These are phyloP conservation scores for Penaeus chinensis DNA, from an alignment of 1,140 invertebrate genomes.

Conservation along the genomic window DNA sequence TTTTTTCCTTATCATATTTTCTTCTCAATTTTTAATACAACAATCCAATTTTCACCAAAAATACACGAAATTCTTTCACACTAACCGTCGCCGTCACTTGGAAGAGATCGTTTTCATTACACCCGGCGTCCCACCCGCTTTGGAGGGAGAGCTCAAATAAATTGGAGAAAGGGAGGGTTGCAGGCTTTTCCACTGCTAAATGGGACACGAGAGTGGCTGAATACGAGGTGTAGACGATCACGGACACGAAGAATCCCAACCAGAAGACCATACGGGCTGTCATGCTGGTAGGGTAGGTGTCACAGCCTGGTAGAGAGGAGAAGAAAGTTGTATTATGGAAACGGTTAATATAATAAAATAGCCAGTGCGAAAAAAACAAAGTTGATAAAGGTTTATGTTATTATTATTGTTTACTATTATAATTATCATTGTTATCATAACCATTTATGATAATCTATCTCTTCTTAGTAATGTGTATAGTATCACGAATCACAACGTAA, in stretches of 20 bases:
- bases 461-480: too few relatives aligned
- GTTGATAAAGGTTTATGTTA: too few relatives aligned
- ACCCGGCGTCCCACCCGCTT: constrained; percentile 54
- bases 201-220: constrained; percentile 61
- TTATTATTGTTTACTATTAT: too few relatives aligned
- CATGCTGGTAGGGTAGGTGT: constrained; percentile 10
- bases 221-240: constrained; percentile 59
- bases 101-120: constrained; percentile 59
- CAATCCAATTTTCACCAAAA: too few relatives aligned
- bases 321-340: too few relatives aligned
- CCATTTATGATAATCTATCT: too few relatives aligned
- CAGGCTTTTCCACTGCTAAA: constrained; percentile 57
- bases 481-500: too few relatives aligned
- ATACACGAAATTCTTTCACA: neutral
- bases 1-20: too few relatives aligned
- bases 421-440: too few relatives aligned
- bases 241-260: constrained; percentile 42
- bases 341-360: too few relatives aligned
- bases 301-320: constrained; percentile 10
- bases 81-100: constrained; percentile 61
- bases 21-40: too few relatives aligned
- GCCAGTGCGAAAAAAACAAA: too few relatives aligned
- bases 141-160: constrained; percentile 44
- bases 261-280: constrained; percentile 42
- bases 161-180: constrained; percentile 54